Evolutionary conservation across 2,888 invertebrate species (phyloP).

Genomic region (Leucozona laternaria): DNA sequence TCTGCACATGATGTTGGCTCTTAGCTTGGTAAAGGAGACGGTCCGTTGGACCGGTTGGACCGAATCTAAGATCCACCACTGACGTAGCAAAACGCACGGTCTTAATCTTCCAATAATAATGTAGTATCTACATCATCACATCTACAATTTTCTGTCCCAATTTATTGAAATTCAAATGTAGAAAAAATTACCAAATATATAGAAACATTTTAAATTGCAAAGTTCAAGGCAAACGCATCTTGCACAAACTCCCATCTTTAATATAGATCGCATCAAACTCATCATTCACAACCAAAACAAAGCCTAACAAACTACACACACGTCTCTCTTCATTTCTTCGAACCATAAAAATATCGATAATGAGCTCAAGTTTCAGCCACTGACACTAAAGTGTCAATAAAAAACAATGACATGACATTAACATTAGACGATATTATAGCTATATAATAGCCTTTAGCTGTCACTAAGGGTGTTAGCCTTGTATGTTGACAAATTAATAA

Average conservation of each 20-base stretch:
- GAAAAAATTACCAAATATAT: not conserved
- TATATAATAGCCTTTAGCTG: constrained; percentile 23
- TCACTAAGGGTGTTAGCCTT: constrained; percentile 13
- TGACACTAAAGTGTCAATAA: constrained; percentile 41
- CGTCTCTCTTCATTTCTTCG: not conserved
- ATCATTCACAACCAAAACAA: constrained; percentile 8
- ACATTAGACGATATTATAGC: constrained; percentile 27
- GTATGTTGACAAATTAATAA: constrained; percentile 4
- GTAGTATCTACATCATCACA: too few species aligned
- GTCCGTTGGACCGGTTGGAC: too few species aligned
- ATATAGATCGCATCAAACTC: not conserved
- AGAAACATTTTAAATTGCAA: not conserved
- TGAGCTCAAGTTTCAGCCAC: constrained; percentile 39
- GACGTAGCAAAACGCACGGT: too few species aligned
- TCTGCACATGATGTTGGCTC: too few species aligned
- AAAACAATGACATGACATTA: constrained; percentile 30
- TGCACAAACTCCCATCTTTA: not conserved
- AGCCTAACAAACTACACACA: not conserved
- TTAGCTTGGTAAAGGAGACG: too few species aligned
- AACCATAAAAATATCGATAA: constrained; percentile 15
- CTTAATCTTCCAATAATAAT: too few species aligned
- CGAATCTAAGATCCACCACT: too few species aligned
- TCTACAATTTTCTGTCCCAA: not conserved
- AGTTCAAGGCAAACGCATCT: constrained; percentile 9
- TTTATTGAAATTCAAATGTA: not conserved